phyloP scores from a whole-genome alignment of 1,140 invertebrate species.

The Belonocnema kinseyi region DNA sequence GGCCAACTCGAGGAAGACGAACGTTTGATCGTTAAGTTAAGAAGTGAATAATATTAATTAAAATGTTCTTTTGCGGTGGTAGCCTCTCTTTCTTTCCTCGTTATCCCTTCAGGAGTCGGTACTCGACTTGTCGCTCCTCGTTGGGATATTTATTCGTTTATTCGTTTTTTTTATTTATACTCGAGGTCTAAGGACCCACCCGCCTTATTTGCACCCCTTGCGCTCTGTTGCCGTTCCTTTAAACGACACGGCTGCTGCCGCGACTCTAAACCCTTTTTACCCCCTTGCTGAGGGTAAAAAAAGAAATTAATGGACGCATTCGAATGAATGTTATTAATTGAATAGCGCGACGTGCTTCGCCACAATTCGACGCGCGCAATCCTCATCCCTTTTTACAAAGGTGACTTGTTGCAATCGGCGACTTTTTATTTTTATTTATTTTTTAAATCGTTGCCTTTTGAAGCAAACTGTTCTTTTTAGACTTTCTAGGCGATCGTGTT shows the following conservation, averaged over 20 bases:
- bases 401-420: constrained; percentile 59
- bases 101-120: constrained; percentile 49
- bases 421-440: constrained; percentile 35
- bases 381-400: constrained; percentile 19
- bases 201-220: constrained; percentile 68
- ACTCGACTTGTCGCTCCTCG: constrained; percentile 70
- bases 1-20: constrained; percentile 42
- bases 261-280: constrained; percentile 58
- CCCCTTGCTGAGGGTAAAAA: constrained; percentile 55
- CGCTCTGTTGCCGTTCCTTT: constrained; percentile 58
- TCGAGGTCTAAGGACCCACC: constrained; percentile 64
- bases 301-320: constrained; percentile 71
- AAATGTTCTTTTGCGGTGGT: constrained; percentile 67
- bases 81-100: constrained; percentile 44
- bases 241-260: constrained; percentile 61
- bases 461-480: too few relatives aligned
- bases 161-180: constrained; percentile 72
- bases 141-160: constrained; percentile 73
- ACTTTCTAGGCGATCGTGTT: background rate
- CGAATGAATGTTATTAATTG: constrained; percentile 74
- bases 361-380: constrained; percentile 49
- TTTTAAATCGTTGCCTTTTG: too few relatives aligned
- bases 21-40: constrained; percentile 69
- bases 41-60: constrained; percentile 75
- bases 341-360: constrained; percentile 55